Base-by-base conservation (phyloP, 2,888 invertebrate species). In the Nezara viridula region DNA sequence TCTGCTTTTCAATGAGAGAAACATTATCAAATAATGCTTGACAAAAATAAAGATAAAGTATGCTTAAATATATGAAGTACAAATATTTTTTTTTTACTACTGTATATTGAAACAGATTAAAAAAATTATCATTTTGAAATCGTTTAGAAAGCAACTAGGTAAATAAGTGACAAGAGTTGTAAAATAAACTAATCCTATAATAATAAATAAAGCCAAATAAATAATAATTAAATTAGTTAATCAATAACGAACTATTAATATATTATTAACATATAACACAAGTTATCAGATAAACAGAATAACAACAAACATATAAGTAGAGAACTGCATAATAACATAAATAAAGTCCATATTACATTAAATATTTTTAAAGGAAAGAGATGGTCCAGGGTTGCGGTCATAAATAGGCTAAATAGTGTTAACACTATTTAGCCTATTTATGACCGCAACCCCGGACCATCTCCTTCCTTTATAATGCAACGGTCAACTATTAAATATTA, bases 221-320 rank as follows among this genome's bases (percentile, higher is more conserved):
- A 60, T 60, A 27, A 60, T 27, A 60, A 60, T 12, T 12, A 27
- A 60, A 27, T 16, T n/a, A 60, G 14, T 60, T 60, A 60, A 60
- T 60, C 14, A 60, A 27, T 60, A 60, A 60, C 55, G 27, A 27
- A 60, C 60, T 60, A 10, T 27, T 27, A n/a, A 60, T 27, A 60
- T 27, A 60, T 60, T 27, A 60, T 60, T 60, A 60, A 32, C 27
- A 60, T 21, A 60, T 60, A 27, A 60, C 27, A 60, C 27, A 27
- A 14, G 27, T 60, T 27, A 60, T 60, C 27, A 60, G n/a, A n/a
- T 55, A 55, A 55, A 55, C 55, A 55, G n/a, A 5, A 14, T 27
- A 60, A 60, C 60, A 60, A 60, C 27, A 60, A 60, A 60, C 27
- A 27, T 27, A 60, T 60, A 60, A 60, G n/a, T 60, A 60, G 60